A percentile compares a stretch with the other conserved stretches of the same genome.
Conservation (phyloP, 2,888 invertebrate genomes). For the Drosophila algonquin region DNA sequence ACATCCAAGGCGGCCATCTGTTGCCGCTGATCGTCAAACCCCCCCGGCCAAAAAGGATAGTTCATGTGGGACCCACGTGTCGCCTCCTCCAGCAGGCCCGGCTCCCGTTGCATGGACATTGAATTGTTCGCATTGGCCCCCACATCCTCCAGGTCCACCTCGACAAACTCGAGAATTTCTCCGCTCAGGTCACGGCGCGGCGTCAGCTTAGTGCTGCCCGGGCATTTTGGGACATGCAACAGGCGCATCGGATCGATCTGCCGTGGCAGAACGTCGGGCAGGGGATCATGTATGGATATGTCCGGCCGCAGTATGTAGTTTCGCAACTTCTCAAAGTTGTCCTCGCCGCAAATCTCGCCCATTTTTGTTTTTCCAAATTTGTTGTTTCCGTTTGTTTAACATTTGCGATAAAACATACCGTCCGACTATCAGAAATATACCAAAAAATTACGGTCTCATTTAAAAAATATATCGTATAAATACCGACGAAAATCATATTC, state of each 20-base stretch:
- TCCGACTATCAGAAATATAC: too few species aligned
- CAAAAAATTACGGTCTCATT: too few species aligned
- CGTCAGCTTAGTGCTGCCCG: slow-evolving; percentile 80
- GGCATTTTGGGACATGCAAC: slow-evolving; percentile 74
- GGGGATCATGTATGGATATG: slow-evolving; percentile 75
- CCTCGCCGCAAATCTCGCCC: slow-evolving; percentile 45
- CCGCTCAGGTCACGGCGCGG: slow-evolving; percentile 90
- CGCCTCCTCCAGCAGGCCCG: slow-evolving; percentile 88
- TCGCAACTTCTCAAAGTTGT: slow-evolving; percentile 66
- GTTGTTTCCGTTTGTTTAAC: slow-evolving; percentile 5
- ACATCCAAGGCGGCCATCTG: slow-evolving; percentile 84
- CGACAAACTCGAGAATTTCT: slow-evolving; percentile 88
- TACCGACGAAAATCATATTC: too few species aligned
- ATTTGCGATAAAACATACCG: too few species aligned
- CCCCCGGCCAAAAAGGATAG: slow-evolving; percentile 95
- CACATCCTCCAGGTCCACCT: slow-evolving; percentile 86
- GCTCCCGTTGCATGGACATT: slow-evolving; percentile 91
- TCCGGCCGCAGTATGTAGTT: slow-evolving; percentile 82
- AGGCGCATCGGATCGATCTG: slow-evolving; percentile 75
- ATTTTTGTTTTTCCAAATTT: slow-evolving; percentile 28
- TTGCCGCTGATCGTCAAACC: slow-evolving; percentile 87
- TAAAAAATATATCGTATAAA: too few species aligned
- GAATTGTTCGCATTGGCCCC: slow-evolving; percentile 90
- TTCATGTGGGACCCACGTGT: slow-evolving; percentile 90
- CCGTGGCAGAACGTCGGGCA: slow-evolving; percentile 80